Evolutionary conservation across 2,113 vertebrate genomes (phyloP), one percentile per base, ranked within the genome.

Genomic region (Melanostigma gelatinosum): DNA sequence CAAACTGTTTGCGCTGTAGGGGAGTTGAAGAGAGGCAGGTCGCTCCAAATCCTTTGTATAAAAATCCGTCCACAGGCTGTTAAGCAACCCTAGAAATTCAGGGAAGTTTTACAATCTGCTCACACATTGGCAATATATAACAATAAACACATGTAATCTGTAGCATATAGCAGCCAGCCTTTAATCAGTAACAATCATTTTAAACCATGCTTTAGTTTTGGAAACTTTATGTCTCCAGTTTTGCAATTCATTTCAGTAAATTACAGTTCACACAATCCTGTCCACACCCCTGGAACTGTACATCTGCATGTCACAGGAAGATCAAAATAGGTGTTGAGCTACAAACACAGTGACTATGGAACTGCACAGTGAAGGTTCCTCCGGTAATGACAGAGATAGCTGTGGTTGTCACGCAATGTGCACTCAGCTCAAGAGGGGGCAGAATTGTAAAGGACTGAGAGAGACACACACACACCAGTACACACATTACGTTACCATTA

Each of bases 391-490:
- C 32, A 77, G 58, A 52, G 8, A 29, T 50, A 40, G 36, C 15
- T 75, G 6, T 12, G 6, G 22, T 40, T 69, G 60, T 65, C 65
- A 68, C 44, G 34, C 55, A 68, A 50, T 13, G 38, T 36, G 8
- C 32, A 34, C 20, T 32, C 15, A 42, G 44, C 34, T 60, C 92
- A 85, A 87, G 52, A 90, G 89, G 89, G 88, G 90, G 90, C 89
- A 87, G 76, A 76, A 77, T 89, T 90, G 85, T 89, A 90, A 91
- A 90, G 70, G 72, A 71, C 66, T 69, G 38, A 54, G 9, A 18
- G 67, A 38, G 10, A 50, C 57, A 77, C 77, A 50, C 57, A 77
- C 77, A 80, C 15, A 42, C 22, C 50, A 27, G n/a, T 11, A 13
- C 54, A 32, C 13, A 15, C 55, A 9, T 58, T 13, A 58, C 27